Conservation (phyloP, 2,888 invertebrate species). For the Drosophila setosimentum region DNA sequence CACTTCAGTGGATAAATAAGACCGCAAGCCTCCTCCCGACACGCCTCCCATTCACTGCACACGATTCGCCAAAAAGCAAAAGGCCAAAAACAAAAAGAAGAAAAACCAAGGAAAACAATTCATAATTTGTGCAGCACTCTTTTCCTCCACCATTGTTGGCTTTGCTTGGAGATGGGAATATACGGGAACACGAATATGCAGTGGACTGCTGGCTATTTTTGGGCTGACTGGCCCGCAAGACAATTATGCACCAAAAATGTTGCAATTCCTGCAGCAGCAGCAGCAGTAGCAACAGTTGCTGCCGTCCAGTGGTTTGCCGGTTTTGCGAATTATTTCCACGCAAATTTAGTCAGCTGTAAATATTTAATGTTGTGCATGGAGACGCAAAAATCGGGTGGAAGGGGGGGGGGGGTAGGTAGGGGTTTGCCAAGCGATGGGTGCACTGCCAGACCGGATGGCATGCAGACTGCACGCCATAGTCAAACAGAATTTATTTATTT, state of each 20-base stretch:
- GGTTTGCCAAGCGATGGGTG: background rate
- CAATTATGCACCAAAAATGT: conserved; percentile 67
- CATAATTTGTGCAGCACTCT: conserved; percentile 55
- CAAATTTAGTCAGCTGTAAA: conserved; percentile 70
- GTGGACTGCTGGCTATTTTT: conserved; percentile 11
- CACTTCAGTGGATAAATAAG: conserved; percentile 34
- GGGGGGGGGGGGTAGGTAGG: background rate
- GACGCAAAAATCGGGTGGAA: too few relatives aligned
- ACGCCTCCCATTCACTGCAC: conserved; percentile 60
- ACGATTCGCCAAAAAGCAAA: conserved; percentile 31
- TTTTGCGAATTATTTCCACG: conserved; percentile 51
- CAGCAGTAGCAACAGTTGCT: conserved; percentile 35
- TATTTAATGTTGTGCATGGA: conserved; percentile 30
- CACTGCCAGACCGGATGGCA: conserved; percentile 35
- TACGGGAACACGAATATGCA: conserved; percentile 10
- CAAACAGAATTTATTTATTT: conserved; percentile 41
- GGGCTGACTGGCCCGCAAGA: conserved; percentile 47
- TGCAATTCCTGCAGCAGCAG: conserved; percentile 41
- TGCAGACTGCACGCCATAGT: conserved; percentile 34
- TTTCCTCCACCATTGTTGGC: conserved; percentile 4
- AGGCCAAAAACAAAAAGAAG: conserved; percentile 6
- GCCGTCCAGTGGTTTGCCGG: conserved; percentile 9
- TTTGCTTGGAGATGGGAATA: conserved; percentile 17
- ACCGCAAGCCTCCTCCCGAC: conserved; percentile 42
- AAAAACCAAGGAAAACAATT: conserved; percentile 48